Evolutionary conservation across 2,888 invertebrate species (phyloP), one percentile per base, ranked within the genome.

Genomic region (Ptilodon capucinus): DNA sequence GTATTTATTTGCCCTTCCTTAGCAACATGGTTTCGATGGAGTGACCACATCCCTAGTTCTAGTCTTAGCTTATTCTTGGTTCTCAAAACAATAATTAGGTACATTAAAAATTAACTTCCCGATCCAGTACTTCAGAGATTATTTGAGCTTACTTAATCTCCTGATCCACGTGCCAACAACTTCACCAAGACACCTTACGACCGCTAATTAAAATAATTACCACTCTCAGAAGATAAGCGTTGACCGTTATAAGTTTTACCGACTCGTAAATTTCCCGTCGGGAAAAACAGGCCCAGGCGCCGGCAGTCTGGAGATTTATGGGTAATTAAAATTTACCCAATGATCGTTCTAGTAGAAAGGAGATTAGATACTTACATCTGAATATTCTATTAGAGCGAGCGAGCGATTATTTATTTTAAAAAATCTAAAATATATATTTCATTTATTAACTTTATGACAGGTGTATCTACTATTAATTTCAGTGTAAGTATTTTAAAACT

Each of bases 391-490:
- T 17, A 5, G 2, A 35, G 16, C 4, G 32, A 14, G 14, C 32
- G 7, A 14, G 14, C n/a, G n/a, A 2, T 6, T 32, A 32, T 32
- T 14, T 7, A 32, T 32, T 32, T 8, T 5, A 52, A 42, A 36
- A 17, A 40, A 48, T 38, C 52, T 46, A 35, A 48, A 48, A 58
- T 45, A 32, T 21, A 21, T 7, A 7, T 6, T 0, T 21, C 2
- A 1, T 21, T 21, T 21, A 21, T 21, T 21, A n/a, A n/a, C n/a
- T n/a, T n/a, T n/a, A n/a, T n/a, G n/a, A n/a, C n/a, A n/a, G n/a
- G n/a, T n/a, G n/a, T n/a, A n/a, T n/a, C n/a, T n/a, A n/a, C n/a
- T n/a, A n/a, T n/a, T n/a, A n/a, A n/a, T n/a, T n/a, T n/a, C n/a
- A n/a, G n/a, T n/a, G n/a, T n/a, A n/a, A n/a, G n/a, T n/a, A n/a